Evolutionary conservation across 2,797 vertebrate species (phyloP).

Genomic region (Poeciliopsis turneri): DNA sequence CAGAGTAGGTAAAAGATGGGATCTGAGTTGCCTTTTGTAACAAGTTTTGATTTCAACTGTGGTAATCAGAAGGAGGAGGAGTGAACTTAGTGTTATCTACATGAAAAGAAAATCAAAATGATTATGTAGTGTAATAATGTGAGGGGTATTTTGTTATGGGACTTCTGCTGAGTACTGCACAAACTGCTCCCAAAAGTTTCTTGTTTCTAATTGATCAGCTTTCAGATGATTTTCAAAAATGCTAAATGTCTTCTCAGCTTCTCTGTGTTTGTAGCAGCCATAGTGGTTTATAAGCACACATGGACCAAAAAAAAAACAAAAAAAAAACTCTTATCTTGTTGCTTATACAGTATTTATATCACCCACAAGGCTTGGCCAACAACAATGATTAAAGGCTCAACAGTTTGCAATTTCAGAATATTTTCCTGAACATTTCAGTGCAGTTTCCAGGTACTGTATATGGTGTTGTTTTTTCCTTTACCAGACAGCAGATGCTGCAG

Average conservation of each 20-base stretch:
- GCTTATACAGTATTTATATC: background rate
- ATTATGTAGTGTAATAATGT: background rate
- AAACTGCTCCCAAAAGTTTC: background rate
- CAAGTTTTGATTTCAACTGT: background rate
- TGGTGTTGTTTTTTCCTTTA: constrained; percentile 44
- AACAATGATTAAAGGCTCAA: constrained; percentile 11
- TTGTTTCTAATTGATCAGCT: background rate
- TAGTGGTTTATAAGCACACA: background rate
- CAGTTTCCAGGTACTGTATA: constrained; percentile 7
- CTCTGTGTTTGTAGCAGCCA: background rate
- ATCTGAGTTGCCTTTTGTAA: background rate
- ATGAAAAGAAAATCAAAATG: background rate
- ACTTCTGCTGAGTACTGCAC: background rate
- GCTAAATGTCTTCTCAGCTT: background rate
- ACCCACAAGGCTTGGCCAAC: background rate
- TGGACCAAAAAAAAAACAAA: background rate
- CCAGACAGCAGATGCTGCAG: constrained; percentile 51
- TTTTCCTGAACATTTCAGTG: constrained; percentile 6
- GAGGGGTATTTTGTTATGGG: background rate
- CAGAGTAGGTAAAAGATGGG: background rate
- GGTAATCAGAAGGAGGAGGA: background rate
- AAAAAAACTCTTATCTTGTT: background rate
- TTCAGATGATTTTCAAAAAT: background rate
- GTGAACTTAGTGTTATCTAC: background rate
- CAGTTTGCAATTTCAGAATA: constrained; percentile 24